These are phyloP conservation scores for Triplophysa tibetana DNA, from an alignment of 2,113 vertebrate genomes.

Conservation along the genomic window DNA sequence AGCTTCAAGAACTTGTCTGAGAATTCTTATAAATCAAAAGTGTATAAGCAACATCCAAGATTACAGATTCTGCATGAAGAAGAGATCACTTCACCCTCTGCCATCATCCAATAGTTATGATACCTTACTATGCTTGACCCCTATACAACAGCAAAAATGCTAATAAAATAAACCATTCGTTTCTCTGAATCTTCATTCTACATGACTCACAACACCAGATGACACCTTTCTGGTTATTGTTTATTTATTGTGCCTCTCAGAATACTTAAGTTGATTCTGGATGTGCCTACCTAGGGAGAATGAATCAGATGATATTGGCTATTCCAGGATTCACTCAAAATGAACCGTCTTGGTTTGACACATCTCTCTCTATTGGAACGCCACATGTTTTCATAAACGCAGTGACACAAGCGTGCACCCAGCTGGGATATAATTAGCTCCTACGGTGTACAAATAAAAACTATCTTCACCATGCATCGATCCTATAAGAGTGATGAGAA, in stretches of 20 bases:
- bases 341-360: constrained; percentile 22
- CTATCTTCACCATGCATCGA: constrained; percentile 26
- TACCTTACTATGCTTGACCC: background rate
- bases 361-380: background rate
- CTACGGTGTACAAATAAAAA: constrained; percentile 29
- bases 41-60: too few species aligned
- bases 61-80: background rate
- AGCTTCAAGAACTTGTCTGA: too few species aligned
- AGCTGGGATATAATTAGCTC: constrained; percentile 32
- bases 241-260: background rate
- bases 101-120: background rate
- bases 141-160: background rate
- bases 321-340: background rate
- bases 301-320: background rate
- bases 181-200: background rate
- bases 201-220: constrained; percentile 7
- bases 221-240: background rate
- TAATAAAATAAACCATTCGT: background rate
- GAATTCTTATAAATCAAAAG: background rate
- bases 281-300: background rate
- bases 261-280: background rate
- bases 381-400: constrained; percentile 29
- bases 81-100: background rate
- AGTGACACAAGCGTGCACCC: constrained; percentile 1
- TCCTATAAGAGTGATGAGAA: background rate